A percentile compares a stretch with the other conserved stretches of the same genome.
phyloP scores from a whole-genome alignment of 2,797 vertebrate genomes.

The Babyrousa celebensis region DNA sequence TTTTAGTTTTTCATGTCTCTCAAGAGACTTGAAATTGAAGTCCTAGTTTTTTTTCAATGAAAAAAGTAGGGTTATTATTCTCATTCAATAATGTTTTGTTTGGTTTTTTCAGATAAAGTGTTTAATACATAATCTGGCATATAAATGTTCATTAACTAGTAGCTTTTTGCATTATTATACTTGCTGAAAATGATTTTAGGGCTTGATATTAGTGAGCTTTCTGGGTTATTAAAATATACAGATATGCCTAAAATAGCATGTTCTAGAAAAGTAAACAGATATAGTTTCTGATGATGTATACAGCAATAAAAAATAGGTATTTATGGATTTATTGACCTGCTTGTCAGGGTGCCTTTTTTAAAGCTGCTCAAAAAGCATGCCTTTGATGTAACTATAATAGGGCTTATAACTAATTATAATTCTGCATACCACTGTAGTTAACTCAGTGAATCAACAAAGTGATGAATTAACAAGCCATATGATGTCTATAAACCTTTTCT shows the following conservation, averaged over 20 bases:
- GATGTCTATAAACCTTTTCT: background rate
- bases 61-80: conserved; percentile 20
- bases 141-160: conserved; percentile 12
- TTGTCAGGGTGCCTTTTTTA: conserved; percentile 24
- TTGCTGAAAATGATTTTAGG: conserved; percentile 62
- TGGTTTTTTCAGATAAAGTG: background rate
- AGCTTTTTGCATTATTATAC: conserved; percentile 14
- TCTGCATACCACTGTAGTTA: conserved; percentile 28
- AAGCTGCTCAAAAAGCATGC: conserved; percentile 51
- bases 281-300: background rate
- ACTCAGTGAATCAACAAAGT: background rate
- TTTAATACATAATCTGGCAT: background rate
- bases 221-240: conserved; percentile 50
- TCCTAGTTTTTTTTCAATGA: background rate
- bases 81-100: background rate
- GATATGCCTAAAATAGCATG: background rate
- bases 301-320: conserved; percentile 25
- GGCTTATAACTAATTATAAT: conserved; percentile 57
- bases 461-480: background rate
- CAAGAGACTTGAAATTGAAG: background rate
- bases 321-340: conserved; percentile 51
- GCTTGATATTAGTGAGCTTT: background rate
- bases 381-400: conserved; percentile 62
- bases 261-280: conserved; percentile 47
- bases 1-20: background rate